phyloP scores from a whole-genome alignment of 2,888 invertebrate genomes.

The Hirtodrosophila cameraria region DNA sequence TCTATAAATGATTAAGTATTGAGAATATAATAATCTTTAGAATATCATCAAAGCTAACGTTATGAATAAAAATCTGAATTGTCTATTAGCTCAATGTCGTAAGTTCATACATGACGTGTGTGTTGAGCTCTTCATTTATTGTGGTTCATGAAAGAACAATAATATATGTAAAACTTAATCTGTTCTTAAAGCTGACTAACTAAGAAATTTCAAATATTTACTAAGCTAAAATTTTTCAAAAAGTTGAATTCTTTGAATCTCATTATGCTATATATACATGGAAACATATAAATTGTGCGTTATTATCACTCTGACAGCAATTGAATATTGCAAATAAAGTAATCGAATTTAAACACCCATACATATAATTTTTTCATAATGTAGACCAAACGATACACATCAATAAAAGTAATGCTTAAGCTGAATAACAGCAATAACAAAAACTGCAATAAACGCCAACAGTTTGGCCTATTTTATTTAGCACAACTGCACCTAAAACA shows the following conservation, averaged over 20 bases:
- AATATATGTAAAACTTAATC: too few species aligned
- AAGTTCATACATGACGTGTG: too few species aligned
- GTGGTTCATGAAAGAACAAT: too few species aligned
- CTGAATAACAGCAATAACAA: slow-evolving; percentile 41
- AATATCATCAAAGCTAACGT: background rate
- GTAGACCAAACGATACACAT: slow-evolving; percentile 3
- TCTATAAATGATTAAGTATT: background rate
- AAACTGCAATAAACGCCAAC: slow-evolving; percentile 60
- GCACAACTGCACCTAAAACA: slow-evolving; percentile 60
- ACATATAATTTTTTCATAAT: background rate
- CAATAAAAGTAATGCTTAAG: slow-evolving; percentile 39
- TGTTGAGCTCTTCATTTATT: too few species aligned
- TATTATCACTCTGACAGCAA: background rate
- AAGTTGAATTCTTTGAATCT: background rate
- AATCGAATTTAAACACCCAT: slow-evolving; percentile 29
- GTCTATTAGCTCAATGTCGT: background rate
- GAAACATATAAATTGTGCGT: background rate
- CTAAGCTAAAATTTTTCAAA: background rate
- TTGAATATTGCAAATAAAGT: background rate
- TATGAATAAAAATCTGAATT: background rate
- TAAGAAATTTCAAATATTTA: too few species aligned
- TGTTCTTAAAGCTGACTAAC: too few species aligned
- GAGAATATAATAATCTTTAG: background rate
- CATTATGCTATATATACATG: background rate
- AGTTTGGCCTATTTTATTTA: slow-evolving; percentile 74